Conservation (phyloP, 1,140 invertebrate species). For the Cephus cinctus region DNA sequence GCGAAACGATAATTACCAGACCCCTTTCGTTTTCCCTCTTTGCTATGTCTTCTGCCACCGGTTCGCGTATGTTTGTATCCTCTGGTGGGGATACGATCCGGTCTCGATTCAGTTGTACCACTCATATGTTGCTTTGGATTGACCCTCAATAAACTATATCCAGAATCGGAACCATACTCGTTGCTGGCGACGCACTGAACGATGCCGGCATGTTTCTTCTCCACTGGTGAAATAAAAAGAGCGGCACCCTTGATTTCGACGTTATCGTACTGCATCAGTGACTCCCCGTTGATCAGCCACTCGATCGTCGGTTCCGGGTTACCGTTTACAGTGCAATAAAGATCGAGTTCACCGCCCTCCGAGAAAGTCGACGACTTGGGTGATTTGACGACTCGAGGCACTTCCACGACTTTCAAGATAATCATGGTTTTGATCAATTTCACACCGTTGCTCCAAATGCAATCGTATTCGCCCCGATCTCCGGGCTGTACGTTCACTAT, state of each 20-base stretch:
- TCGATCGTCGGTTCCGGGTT: slow-evolving; percentile 70
- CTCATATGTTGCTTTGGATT: slow-evolving; percentile 71
- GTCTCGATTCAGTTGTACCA: slow-evolving; percentile 35
- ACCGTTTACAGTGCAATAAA: slow-evolving; percentile 68
- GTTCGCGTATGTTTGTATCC: slow-evolving; percentile 45
- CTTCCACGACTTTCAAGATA: slow-evolving; percentile 56
- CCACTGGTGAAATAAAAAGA: slow-evolving; percentile 66
- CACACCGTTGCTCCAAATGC: slow-evolving; percentile 45
- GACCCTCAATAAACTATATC: slow-evolving; percentile 65
- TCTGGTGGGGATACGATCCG: slow-evolving; percentile 30
- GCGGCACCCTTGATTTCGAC: slow-evolving; percentile 56
- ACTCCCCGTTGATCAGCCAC: slow-evolving; percentile 83
- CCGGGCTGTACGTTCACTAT: slow-evolving; percentile 42
- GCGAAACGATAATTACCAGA: slow-evolving; percentile 34
- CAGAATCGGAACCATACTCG: slow-evolving; percentile 68
- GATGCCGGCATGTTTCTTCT: slow-evolving; percentile 82
- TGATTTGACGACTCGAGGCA: slow-evolving; percentile 61
- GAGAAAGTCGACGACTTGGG: slow-evolving; percentile 62
- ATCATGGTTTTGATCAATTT: slow-evolving; percentile 44
- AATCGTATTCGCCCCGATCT: slow-evolving; percentile 50
- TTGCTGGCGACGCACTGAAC: slow-evolving; percentile 88
- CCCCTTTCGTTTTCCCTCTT: slow-evolving; percentile 53
- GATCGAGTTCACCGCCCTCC: slow-evolving; percentile 65
- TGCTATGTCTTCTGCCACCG: slow-evolving; percentile 46
- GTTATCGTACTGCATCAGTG: slow-evolving; percentile 57